These are phyloP conservation scores for Heliconius ethilla DNA, from an alignment of 2,888 invertebrate species.

Conservation along the genomic window DNA sequence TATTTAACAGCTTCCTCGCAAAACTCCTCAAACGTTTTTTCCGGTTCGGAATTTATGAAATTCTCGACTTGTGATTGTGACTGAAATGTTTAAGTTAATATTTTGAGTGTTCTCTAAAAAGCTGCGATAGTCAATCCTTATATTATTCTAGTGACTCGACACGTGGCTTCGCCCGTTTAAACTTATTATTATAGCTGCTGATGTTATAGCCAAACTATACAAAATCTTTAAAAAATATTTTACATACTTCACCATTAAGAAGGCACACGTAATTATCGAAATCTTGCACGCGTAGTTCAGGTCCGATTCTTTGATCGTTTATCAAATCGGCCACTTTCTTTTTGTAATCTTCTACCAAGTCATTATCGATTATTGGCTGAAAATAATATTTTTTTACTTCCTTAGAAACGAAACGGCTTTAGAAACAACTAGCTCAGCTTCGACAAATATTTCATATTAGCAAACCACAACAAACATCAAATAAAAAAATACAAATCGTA, in stretches of 20 bases:
- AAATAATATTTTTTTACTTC: conserved; percentile 34
- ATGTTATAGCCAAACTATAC: no score
- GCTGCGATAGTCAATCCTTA: background rate
- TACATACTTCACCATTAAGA: conserved; percentile 85
- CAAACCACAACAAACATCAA: background rate
- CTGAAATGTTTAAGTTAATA: conserved; percentile 58
- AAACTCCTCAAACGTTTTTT: conserved; percentile 84
- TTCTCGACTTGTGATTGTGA: conserved; percentile 83
- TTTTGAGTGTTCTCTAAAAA: background rate
- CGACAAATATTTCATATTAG: background rate
- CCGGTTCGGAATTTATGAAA: conserved; percentile 85
- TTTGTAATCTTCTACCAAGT: conserved; percentile 85
- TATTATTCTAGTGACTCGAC: background rate
- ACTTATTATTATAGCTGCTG: no score
- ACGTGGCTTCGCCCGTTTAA: no score
- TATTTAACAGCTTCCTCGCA: conserved; percentile 83
- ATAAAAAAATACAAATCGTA: background rate
- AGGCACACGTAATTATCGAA: conserved; percentile 90
- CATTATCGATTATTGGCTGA: conserved; percentile 89
- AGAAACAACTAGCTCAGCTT: no score
- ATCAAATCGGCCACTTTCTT: conserved; percentile 83
- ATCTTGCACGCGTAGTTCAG: conserved; percentile 87
- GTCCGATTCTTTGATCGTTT: conserved; percentile 87
- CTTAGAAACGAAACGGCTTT: background rate
- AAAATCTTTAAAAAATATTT: background rate